phyloP scores from a whole-genome alignment of 2,888 invertebrate genomes.

The Meandrusa payeni region DNA sequence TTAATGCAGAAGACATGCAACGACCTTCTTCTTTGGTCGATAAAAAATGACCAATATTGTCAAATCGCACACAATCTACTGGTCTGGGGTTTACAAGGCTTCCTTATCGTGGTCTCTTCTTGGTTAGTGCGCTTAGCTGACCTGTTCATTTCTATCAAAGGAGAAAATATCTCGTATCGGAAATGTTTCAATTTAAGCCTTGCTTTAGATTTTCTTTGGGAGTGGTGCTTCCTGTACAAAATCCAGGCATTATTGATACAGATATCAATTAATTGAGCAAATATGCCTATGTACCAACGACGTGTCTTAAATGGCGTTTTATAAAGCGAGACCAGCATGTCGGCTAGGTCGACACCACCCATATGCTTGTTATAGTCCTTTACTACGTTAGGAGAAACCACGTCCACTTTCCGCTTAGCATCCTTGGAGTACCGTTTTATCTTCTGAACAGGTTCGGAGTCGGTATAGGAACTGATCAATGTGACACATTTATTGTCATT shows the following conservation, averaged over 20 bases:
- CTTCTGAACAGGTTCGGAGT: slow-evolving; percentile 32
- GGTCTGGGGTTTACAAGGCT: no score
- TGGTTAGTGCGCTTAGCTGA: no score
- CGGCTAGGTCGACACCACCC: slow-evolving; percentile 35
- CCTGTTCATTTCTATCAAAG: no score
- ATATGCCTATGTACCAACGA: slow-evolving; percentile 37
- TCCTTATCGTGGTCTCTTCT: no score
- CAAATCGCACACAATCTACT: no score
- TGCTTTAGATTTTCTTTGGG: slow-evolving; percentile 6
- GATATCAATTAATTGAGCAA: slow-evolving; percentile 34
- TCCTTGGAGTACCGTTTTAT: slow-evolving; percentile 38
- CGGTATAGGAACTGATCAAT: slow-evolving; percentile 37
- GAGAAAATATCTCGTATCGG: no score
- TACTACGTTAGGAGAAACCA: slow-evolving; percentile 41
- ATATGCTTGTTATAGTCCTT: slow-evolving; percentile 43
- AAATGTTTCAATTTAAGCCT: no score
- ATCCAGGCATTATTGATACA: slow-evolving; percentile 34
- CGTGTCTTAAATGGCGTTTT: no score
- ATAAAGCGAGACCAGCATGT: slow-evolving; percentile 34
- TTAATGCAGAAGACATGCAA: no score
- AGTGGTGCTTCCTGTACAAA: not conserved
- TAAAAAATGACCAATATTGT: no score
- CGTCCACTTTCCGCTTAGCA: slow-evolving; percentile 33
- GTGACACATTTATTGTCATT: slow-evolving; percentile 40
- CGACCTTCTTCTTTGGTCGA: no score